Evolutionary conservation across 2,113 vertebrate genomes (phyloP).

Genomic region (Todiramphus saurophagus): DNA sequence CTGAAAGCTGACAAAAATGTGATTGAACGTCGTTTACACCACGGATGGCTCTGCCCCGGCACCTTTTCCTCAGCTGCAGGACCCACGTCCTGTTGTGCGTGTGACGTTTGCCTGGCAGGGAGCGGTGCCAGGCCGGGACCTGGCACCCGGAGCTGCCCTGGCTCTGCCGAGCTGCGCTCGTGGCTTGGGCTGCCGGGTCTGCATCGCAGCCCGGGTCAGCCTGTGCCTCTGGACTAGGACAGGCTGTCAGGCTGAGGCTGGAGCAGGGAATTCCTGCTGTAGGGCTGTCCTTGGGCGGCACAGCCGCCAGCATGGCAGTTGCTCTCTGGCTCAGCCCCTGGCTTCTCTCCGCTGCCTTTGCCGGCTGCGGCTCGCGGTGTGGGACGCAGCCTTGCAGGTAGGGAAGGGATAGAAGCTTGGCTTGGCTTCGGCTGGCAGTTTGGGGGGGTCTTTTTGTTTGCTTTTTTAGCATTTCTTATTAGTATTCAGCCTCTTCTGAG

Average conservation of each 20-base stretch:
- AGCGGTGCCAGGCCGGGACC: background rate
- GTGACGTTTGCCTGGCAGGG: background rate
- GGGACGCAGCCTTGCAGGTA: background rate
- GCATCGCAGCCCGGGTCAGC: accelerated
- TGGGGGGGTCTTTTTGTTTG: background rate
- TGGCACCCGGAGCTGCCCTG: background rate
- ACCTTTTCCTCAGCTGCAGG: background rate
- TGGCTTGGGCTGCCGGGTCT: background rate
- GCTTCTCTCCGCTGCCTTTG: background rate
- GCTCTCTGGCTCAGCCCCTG: too few relatives aligned
- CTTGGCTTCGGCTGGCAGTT: background rate
- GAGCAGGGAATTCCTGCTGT: accelerated
- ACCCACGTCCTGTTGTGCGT: accelerated
- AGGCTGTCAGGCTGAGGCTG: background rate
- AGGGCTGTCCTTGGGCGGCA: background rate
- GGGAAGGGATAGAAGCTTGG: background rate
- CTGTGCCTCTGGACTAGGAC: background rate
- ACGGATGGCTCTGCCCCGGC: background rate
- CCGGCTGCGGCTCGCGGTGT: background rate
- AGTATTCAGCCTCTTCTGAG: background rate
- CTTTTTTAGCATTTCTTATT: background rate
- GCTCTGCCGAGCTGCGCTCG: background rate
- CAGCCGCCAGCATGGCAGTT: accelerated
- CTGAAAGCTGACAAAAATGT: background rate
- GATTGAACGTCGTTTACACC: background rate